These are phyloP conservation scores for Dynastes hyllus DNA, from an alignment of 2,888 invertebrate species.

Conservation along the genomic window DNA sequence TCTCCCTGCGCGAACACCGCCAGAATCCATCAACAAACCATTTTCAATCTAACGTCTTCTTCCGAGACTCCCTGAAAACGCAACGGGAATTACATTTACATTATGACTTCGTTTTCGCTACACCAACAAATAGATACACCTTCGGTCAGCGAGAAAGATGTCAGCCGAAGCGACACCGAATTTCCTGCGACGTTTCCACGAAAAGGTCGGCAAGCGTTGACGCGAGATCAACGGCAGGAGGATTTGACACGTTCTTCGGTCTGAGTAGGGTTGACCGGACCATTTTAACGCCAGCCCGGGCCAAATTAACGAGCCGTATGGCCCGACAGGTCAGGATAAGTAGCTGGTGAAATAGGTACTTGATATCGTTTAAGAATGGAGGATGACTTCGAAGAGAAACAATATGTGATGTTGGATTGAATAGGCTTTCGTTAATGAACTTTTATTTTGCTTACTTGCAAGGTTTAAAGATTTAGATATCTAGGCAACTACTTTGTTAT, in stretches of 20 bases:
- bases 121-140: background rate
- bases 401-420: too few relatives aligned
- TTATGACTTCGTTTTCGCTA: background rate
- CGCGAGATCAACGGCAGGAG: slow-evolving; percentile 13
- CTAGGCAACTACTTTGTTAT: too few relatives aligned
- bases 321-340: slow-evolving; percentile 32
- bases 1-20: too few relatives aligned
- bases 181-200: background rate
- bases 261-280: slow-evolving; percentile 46
- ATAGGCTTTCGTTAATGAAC: too few relatives aligned
- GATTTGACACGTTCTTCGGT: slow-evolving; percentile 42
- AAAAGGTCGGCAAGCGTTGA: slow-evolving; percentile 17
- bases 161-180: slow-evolving; percentile 11
- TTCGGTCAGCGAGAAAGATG: slow-evolving; percentile 9
- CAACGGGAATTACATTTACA: slow-evolving; percentile 4
- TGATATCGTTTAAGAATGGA: background rate
- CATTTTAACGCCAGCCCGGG: slow-evolving; percentile 37
- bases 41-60: too few relatives aligned
- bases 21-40: too few relatives aligned
- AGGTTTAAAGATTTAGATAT: too few relatives aligned
- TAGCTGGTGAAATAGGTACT: slow-evolving; percentile 10
- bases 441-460: too few relatives aligned
- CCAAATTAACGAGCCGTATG: slow-evolving; percentile 36
- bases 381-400: background rate
- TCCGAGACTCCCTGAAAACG: too few relatives aligned